Evolutionary conservation across 1,140 invertebrate genomes (phyloP).

Genomic region (Vanessa tameamea): DNA sequence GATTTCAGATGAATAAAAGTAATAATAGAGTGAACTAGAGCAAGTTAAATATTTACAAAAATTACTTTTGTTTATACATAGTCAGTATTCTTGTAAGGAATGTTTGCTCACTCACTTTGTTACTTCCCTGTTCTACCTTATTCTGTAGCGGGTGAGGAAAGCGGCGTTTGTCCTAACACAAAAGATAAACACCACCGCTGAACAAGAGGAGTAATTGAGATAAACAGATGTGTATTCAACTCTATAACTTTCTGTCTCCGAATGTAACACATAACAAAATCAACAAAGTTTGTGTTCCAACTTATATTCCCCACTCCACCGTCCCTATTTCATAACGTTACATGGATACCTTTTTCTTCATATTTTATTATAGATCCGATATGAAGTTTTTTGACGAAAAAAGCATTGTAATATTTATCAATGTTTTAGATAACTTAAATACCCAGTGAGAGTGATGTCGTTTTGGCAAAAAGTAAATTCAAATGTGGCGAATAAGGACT

Average conservation of each 20-base stretch:
- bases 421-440: conserved; percentile 33
- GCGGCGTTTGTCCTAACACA: conserved; percentile 59
- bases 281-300: conserved; percentile 62
- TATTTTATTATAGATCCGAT: conserved; percentile 5
- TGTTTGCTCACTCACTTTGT: conserved; percentile 58
- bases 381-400: conserved; percentile 31
- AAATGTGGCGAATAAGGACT: conserved; percentile 72
- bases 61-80: conserved; percentile 30
- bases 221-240: conserved; percentile 69
- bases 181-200: conserved; percentile 70
- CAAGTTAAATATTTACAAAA: conserved; percentile 10
- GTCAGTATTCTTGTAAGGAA: conserved; percentile 30
- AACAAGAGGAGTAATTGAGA: conserved; percentile 73
- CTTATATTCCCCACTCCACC: conserved; percentile 43
- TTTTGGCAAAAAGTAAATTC: conserved; percentile 57
- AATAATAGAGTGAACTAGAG: neutral
- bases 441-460: conserved; percentile 48
- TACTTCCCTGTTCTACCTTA: conserved; percentile 66
- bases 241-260: conserved; percentile 63
- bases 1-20: neutral
- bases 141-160: conserved; percentile 41
- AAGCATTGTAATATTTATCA: conserved; percentile 52
- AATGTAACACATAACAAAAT: conserved; percentile 70
- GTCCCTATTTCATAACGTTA: conserved; percentile 17
- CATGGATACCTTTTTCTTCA: neutral